phyloP scores from a whole-genome alignment of 2,113 vertebrate genomes.

The Stegostoma tigrinum region DNA sequence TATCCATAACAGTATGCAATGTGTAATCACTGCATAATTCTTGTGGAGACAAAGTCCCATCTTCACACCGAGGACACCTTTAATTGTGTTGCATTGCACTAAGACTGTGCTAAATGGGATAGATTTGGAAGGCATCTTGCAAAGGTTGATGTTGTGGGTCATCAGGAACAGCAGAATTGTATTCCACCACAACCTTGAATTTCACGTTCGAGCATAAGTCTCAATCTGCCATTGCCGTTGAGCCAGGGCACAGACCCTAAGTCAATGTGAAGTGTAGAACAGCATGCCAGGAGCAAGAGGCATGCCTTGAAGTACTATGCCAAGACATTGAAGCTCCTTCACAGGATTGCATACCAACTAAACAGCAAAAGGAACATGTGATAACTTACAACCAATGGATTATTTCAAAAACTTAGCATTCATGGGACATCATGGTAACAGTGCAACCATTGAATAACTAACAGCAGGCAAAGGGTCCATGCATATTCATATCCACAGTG shows the following conservation, averaged over 20 bases:
- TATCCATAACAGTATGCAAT: not conserved
- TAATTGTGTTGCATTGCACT: not conserved
- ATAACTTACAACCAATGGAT: not conserved
- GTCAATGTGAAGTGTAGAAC: not conserved
- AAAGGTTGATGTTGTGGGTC: not conserved
- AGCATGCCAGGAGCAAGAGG: not conserved
- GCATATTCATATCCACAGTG: not conserved
- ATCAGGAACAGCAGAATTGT: not conserved
- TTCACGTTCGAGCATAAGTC: not conserved
- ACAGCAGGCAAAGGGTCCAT: not conserved
- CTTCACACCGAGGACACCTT: not conserved
- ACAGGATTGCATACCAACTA: not conserved
- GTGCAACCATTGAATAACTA: not conserved
- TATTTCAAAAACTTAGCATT: not conserved
- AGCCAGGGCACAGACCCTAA: not conserved
- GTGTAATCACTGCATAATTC: not conserved
- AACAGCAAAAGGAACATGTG: not conserved
- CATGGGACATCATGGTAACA: not conserved
- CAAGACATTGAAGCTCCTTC: not conserved
- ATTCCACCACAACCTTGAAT: not conserved
- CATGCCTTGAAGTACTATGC: not conserved
- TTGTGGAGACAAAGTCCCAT: not conserved
- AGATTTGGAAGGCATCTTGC: not conserved
- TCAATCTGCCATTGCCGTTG: not conserved
- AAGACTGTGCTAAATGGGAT: not conserved